Percentiles rank a stretch among this genome's conserved stretches.
Conservation (phyloP, 2,888 invertebrate genomes). For the Agrotis segetum region DNA sequence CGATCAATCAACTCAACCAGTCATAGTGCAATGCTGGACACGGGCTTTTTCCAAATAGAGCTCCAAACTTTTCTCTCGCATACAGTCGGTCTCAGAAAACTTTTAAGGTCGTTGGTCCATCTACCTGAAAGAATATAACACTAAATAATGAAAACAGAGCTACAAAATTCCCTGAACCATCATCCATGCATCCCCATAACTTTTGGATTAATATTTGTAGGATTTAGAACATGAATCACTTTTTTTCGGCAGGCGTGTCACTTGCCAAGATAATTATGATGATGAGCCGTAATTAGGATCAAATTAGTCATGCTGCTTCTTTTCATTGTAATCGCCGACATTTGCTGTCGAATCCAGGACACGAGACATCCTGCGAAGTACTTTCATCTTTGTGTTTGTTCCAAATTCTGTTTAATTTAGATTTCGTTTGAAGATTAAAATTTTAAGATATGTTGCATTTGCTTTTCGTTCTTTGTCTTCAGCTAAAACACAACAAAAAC, state of each 20-base stretch:
- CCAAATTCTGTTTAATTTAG: constrained; percentile 33
- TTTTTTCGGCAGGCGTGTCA: constrained; percentile 25
- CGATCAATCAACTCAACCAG: too few species aligned
- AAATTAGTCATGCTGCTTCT: constrained; percentile 43
- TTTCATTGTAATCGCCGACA: constrained; percentile 28
- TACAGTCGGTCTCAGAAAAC: too few species aligned
- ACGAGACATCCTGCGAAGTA: constrained; percentile 31
- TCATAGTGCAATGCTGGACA: too few species aligned
- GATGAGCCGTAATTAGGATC: constrained; percentile 57
- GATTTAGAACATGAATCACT: constrained; percentile 52
- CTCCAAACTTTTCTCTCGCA: too few species aligned
- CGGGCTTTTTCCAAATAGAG: too few species aligned
- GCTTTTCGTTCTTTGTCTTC: constrained; percentile 21
- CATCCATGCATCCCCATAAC: too few species aligned
- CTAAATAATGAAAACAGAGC: too few species aligned
- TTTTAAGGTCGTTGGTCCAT: too few species aligned
- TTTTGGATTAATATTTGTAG: too few species aligned
- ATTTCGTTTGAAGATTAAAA: constrained; percentile 36
- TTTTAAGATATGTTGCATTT: neutral
- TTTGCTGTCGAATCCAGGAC: constrained; percentile 47
- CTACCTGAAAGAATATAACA: too few species aligned
- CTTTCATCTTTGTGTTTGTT: constrained; percentile 28
- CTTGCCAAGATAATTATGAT: constrained; percentile 46
- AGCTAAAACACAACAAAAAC: neutral
- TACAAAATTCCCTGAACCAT: too few species aligned